A percentile compares a stretch with the other conserved stretches of the same genome.
Evolutionary conservation across 2,888 invertebrate species (phyloP).

Genomic region (Rotaria socialis): DNA sequence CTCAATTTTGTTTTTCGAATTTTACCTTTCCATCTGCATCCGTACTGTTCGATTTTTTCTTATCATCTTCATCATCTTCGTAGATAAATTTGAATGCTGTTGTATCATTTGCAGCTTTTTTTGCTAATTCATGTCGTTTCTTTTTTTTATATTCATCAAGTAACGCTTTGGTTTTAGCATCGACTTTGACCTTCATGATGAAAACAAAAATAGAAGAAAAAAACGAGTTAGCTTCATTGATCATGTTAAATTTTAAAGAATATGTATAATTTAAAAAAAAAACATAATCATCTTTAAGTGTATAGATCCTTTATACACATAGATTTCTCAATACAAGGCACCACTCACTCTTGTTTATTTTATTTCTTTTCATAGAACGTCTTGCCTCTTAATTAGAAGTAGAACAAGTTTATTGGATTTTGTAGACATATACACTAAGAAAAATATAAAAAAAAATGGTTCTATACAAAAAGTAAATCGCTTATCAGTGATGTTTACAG

Average conservation of each 20-base stretch:
- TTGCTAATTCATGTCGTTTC: conserved; percentile 47
- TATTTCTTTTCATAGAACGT: not conserved
- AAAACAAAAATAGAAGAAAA: not conserved
- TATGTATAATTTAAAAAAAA: not conserved
- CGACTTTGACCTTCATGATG: conserved; percentile 70
- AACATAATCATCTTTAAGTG: conserved; percentile 21
- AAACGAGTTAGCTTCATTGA: not conserved
- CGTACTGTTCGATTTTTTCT: conserved; percentile 49
- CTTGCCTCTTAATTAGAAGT: not conserved
- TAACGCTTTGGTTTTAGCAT: conserved; percentile 89
- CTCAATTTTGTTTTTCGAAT: not conserved
- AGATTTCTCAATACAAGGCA: conserved; percentile 10
- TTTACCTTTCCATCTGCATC: conserved; percentile 47
- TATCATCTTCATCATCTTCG: conserved; percentile 48
- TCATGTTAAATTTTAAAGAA: not conserved
- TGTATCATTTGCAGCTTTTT: conserved; percentile 48
- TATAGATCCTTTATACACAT: not conserved
- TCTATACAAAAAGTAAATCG: not conserved
- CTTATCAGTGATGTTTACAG: not conserved
- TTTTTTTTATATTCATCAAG: conserved; percentile 79
- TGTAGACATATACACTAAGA: not conserved
- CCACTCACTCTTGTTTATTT: not conserved
- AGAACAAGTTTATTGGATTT: not conserved
- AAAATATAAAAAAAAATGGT: not conserved
- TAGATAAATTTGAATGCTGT: conserved; percentile 37